phyloP scores from a whole-genome alignment of 2,113 vertebrate species.

The Ginglymostoma cirratum region DNA sequence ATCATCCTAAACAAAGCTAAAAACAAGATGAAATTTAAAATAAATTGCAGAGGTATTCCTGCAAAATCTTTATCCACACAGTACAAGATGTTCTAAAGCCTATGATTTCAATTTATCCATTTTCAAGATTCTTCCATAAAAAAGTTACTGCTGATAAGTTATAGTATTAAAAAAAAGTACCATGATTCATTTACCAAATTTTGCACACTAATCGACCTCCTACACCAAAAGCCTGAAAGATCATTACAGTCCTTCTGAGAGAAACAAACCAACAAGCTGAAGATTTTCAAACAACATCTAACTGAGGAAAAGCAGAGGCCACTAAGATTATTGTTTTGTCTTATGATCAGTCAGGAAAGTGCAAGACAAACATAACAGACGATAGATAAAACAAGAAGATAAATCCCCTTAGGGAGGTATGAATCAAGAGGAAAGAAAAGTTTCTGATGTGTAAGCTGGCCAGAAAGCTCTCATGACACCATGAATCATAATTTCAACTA shows the following conservation, averaged over 20 bases:
- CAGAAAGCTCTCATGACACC: neutral
- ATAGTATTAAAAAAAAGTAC: neutral
- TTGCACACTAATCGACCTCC: neutral
- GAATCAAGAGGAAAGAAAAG: neutral
- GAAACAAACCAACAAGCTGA: neutral
- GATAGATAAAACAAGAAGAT: neutral
- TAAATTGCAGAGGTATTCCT: neutral
- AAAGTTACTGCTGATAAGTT: neutral
- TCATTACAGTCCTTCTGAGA: neutral
- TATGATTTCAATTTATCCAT: neutral
- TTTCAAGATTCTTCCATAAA: neutral
- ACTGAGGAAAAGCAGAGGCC: neutral
- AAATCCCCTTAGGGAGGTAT: neutral
- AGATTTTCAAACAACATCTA: neutral
- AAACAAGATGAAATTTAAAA: neutral
- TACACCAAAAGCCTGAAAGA: neutral
- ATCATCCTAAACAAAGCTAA: neutral
- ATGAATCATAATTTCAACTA: neutral
- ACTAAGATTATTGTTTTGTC: neutral
- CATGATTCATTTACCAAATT: neutral
- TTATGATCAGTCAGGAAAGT: neutral
- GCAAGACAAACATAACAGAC: neutral
- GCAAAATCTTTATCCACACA: neutral
- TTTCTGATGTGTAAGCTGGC: neutral
- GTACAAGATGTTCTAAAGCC: neutral